These are phyloP conservation scores for Drosophila recens DNA, from an alignment of 2,888 invertebrate genomes.

Conservation along the genomic window DNA sequence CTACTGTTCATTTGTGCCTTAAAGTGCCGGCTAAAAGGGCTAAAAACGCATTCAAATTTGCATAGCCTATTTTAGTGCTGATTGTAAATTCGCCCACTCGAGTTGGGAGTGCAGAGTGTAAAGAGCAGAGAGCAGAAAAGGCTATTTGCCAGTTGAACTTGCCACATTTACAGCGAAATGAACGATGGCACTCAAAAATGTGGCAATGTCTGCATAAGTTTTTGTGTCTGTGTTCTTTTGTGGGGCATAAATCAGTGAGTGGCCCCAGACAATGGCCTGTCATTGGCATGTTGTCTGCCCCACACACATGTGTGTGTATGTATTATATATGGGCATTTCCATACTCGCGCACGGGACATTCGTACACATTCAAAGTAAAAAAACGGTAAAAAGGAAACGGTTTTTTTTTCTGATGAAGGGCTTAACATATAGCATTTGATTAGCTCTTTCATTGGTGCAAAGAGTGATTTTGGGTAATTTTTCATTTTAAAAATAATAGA, in stretches of 20 bases:
- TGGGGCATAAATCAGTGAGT: slow-evolving; percentile 69
- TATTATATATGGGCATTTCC: too few species aligned
- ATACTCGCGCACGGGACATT: too few species aligned
- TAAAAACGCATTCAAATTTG: slow-evolving; percentile 4
- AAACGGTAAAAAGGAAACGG: too few species aligned
- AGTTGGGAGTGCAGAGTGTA: background rate
- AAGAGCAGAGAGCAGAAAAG: background rate
- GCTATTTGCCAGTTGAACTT: slow-evolving; percentile 25
- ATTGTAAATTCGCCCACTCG: slow-evolving; percentile 16
- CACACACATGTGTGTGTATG: background rate
- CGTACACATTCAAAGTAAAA: too few species aligned
- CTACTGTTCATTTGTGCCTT: slow-evolving; percentile 5
- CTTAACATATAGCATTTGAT: too few species aligned
- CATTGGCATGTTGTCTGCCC: slow-evolving; percentile 46
- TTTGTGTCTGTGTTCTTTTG: slow-evolving; percentile 38
- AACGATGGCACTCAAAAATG: slow-evolving; percentile 53
- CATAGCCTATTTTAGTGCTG: slow-evolving; percentile 15
- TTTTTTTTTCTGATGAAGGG: too few species aligned
- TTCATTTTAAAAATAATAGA: too few species aligned
- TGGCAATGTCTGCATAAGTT: slow-evolving; percentile 36
- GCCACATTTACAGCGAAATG: slow-evolving; percentile 14
- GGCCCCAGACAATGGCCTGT: slow-evolving; percentile 71
- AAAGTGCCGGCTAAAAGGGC: background rate
- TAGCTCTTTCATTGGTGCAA: too few species aligned
- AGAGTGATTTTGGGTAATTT: too few species aligned